phyloP scores from a whole-genome alignment of 2,113 vertebrate genomes.

The Lontra canadensis region DNA sequence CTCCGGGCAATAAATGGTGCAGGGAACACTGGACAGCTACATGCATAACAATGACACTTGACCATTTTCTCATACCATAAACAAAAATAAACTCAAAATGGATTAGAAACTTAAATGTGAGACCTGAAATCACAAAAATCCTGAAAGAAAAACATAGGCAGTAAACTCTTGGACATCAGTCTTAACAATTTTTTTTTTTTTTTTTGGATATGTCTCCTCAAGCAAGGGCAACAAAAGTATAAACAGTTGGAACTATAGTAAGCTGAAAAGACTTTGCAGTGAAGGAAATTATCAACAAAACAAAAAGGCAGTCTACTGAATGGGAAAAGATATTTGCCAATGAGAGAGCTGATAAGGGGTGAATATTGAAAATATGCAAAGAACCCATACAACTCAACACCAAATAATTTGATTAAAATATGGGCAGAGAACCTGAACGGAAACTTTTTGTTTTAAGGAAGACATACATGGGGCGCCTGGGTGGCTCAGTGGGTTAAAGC shows the following conservation, averaged over 20 bases:
- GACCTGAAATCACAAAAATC: not conserved
- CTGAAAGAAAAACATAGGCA: not conserved
- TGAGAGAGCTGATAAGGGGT: not conserved
- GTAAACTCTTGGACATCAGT: not conserved
- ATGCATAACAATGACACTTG: not conserved
- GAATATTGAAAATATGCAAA: not conserved
- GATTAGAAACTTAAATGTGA: not conserved
- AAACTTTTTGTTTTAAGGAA: not conserved
- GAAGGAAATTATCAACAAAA: not conserved
- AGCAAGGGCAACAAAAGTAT: not conserved
- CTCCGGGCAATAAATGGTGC: not conserved
- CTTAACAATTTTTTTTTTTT: not conserved
- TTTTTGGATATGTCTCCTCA: not conserved
- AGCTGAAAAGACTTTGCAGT: not conserved
- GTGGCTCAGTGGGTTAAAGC: too few species aligned
- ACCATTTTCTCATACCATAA: not conserved
- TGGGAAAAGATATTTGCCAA: not conserved
- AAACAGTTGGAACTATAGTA: not conserved
- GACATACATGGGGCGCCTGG: not conserved
- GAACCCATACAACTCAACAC: not conserved
- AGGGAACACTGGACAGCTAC: not conserved
- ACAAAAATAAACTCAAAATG: not conserved
- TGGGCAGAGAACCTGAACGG: not conserved
- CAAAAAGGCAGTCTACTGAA: not conserved
- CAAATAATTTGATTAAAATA: not conserved